phyloP scores from a whole-genome alignment of 2,113 vertebrate genomes.

The Neogale vison region DNA sequence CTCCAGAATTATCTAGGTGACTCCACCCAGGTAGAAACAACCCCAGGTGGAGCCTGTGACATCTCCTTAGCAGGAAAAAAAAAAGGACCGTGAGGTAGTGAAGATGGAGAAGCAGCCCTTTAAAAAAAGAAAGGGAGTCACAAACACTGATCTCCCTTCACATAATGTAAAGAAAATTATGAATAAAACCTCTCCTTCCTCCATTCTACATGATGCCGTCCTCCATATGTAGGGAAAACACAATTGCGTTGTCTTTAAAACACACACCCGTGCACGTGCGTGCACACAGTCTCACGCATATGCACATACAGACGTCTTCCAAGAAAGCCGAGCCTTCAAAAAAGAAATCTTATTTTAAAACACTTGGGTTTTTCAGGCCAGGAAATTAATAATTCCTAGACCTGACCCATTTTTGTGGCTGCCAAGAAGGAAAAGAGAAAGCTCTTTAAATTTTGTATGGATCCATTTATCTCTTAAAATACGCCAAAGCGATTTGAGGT shows the following conservation, averaged over 20 bases:
- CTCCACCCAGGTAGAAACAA: neutral
- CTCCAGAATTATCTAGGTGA: neutral
- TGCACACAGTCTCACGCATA: neutral
- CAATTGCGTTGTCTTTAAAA: neutral
- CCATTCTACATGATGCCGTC: neutral
- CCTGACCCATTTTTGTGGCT: slow-evolving; percentile 86
- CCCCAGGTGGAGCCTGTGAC: neutral
- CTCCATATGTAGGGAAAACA: neutral
- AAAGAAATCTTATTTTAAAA: slow-evolving; percentile 77
- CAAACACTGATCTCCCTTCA: neutral
- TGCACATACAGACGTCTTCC: slow-evolving; percentile 66
- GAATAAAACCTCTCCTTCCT: slow-evolving; percentile 40
- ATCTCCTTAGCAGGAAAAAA: neutral
- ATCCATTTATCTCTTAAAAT: slow-evolving; percentile 86
- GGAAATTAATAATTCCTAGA: slow-evolving; percentile 86
- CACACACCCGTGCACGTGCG: neutral
- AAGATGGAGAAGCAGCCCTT: slow-evolving; percentile 28
- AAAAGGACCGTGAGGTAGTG: slow-evolving; percentile 14
- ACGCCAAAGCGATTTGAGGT: slow-evolving; percentile 84
- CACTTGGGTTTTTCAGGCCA: slow-evolving; percentile 81
- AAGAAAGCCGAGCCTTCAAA: slow-evolving; percentile 82
- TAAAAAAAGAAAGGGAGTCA: neutral
- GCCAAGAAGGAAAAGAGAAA: slow-evolving; percentile 84
- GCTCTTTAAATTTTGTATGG: slow-evolving; percentile 83
- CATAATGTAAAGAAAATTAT: slow-evolving; percentile 32